Evolutionary conservation across 2,888 invertebrate species (phyloP), one percentile per base, ranked within the genome.

Genomic region (Acanthococcus lagerstroemiae): DNA sequence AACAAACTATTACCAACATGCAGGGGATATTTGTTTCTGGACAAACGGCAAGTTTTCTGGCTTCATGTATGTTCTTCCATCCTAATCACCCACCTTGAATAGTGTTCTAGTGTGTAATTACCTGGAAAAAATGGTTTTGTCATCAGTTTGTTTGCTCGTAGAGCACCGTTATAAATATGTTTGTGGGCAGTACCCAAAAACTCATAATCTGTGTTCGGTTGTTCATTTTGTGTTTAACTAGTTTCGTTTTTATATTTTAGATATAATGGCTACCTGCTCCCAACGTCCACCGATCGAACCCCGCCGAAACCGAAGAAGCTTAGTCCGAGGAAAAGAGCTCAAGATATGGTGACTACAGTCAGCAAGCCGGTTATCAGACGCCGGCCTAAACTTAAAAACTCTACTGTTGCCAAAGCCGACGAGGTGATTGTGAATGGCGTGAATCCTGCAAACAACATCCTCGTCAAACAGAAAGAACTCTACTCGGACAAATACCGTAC

Each of bases 181-280:
- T n/a, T n/a, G n/a, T n/a, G n/a, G n/a, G n/a, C n/a, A n/a, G n/a
- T n/a, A n/a, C n/a, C n/a, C n/a, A n/a, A n/a, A n/a, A n/a, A n/a
- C n/a, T 37, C 37, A 37, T 9, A 37, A 2, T 3, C 37, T 3
- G 37, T n/a, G 12, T 15, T 37, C 37, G 37, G n/a, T n/a, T n/a
- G n/a, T n/a, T n/a, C n/a, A n/a, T n/a, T n/a, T n/a, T n/a, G n/a
- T n/a, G n/a, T n/a, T n/a, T n/a, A n/a, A n/a, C 37, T 9, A 9
- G 6, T 37, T 37, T 37, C 6, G 15, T 45, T 52, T 4, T 22
- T 52, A 6, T 5, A 22, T n/a, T 24, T 5, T 37, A 63, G 63
- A 30, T 63, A 63, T 44, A 63, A 63, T 63, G 63, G 63, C 26
- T 63, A 48, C 25, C n/a, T 54, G 17, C 30, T 52, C 30, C 54